Conservation (phyloP, 1,140 invertebrate species). For the Dreissena polymorpha region DNA sequence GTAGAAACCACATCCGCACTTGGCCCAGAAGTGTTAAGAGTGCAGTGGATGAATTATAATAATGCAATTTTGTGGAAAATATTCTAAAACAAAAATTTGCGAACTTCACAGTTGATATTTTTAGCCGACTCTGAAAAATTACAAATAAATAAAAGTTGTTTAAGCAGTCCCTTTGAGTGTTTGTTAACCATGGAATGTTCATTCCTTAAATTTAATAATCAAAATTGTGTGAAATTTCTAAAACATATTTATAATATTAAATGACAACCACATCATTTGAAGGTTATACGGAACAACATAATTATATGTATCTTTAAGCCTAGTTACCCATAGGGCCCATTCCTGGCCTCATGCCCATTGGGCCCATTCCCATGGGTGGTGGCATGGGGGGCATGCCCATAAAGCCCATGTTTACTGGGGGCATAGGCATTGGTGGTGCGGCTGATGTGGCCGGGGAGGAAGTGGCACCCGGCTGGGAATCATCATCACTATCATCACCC, state of each 20-base stretch:
- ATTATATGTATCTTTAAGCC: slow-evolving; percentile 75
- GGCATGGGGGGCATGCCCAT: slow-evolving; percentile 63
- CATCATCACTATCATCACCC: slow-evolving; percentile 67
- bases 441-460: slow-evolving; percentile 31
- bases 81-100: too few relatives aligned
- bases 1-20: too few relatives aligned
- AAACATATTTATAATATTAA: neutral
- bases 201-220: too few relatives aligned
- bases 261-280: neutral
- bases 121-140: neutral
- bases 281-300: neutral
- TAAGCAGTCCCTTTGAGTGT: neutral
- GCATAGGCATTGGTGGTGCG: slow-evolving; percentile 12
- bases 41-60: too few relatives aligned
- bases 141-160: neutral
- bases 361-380: slow-evolving; percentile 65
- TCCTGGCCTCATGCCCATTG: slow-evolving; percentile 65
- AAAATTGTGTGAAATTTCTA: too few relatives aligned
- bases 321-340: slow-evolving; percentile 66
- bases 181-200: neutral
- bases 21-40: too few relatives aligned
- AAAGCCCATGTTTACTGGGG: slow-evolving; percentile 2
- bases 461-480: slow-evolving; percentile 18
- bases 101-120: neutral
- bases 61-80: too few relatives aligned